These are phyloP conservation scores for Dicrostonyx torquatus DNA, from an alignment of 2,797 vertebrate genomes.

Conservation along the genomic window DNA sequence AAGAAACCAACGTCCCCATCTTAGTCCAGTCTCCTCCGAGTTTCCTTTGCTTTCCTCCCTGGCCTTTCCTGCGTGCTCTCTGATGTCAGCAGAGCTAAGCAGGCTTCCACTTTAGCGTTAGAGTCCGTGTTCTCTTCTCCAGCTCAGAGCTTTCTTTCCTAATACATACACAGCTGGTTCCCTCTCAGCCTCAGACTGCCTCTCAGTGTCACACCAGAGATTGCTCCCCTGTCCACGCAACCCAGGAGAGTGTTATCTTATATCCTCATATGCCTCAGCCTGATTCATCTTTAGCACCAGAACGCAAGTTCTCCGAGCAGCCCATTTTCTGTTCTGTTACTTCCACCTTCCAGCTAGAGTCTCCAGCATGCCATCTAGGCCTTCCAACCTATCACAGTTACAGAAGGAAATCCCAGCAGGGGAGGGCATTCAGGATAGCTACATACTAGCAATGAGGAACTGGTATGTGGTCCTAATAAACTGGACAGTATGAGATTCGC, in stretches of 20 bases:
- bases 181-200: not conserved
- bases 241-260: not conserved
- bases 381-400: not conserved
- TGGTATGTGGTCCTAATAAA: not conserved
- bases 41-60: not conserved
- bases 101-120: not conserved
- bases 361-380: not conserved
- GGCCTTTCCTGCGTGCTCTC: not conserved
- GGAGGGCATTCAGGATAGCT: not conserved
- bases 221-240: not conserved
- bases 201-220: not conserved
- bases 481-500: not conserved
- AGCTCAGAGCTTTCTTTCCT: not conserved
- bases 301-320: not conserved
- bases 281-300: not conserved
- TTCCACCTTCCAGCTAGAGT: not conserved
- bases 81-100: not conserved
- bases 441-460: not conserved
- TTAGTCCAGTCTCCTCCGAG: fast-evolving
- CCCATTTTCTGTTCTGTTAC: not conserved
- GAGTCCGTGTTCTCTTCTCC: not conserved
- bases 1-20: not conserved
- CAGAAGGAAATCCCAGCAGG: not conserved
- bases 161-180: not conserved
- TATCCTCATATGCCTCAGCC: not conserved